Conservation (phyloP, 2,113 vertebrate species). For the Dasyornis broadbenti region DNA sequence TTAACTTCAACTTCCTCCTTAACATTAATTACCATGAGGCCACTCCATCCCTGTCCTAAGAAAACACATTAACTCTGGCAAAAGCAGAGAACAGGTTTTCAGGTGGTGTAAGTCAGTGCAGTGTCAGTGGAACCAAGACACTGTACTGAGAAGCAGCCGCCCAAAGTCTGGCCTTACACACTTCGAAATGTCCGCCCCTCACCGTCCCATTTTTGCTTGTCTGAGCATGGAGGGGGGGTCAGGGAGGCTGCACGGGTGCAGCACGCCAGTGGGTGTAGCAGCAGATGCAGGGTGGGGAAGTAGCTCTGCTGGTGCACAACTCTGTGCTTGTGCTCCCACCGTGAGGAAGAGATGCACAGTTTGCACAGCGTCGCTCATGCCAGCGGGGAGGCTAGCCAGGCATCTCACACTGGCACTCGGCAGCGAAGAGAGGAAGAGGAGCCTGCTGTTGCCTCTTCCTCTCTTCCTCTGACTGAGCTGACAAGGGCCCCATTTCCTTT, state of each 20-base stretch:
- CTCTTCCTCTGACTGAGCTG: no score
- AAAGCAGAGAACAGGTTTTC: background rate
- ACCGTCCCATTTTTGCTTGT: fast-evolving
- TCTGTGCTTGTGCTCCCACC: background rate
- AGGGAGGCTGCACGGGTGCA: fast-evolving
- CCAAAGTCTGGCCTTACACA: fast-evolving
- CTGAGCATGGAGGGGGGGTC: fast-evolving
- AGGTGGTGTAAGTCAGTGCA: background rate
- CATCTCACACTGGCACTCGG: fast-evolving
- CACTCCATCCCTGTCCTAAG: background rate
- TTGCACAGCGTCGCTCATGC: fast-evolving
- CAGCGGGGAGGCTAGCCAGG: background rate
- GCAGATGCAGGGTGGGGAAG: background rate
- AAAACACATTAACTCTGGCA: background rate
- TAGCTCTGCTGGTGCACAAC: fast-evolving
- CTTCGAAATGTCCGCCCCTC: fast-evolving
- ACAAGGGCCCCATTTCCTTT: background rate
- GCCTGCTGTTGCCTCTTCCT: background rate
- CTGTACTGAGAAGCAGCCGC: background rate
- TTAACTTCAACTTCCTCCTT: background rate
- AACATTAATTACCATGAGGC: background rate
- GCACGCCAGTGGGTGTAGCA: no score
- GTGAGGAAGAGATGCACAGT: fast-evolving
- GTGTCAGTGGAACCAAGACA: background rate
- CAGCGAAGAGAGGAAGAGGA: background rate